Conservation (phyloP, 2,888 invertebrate genomes). For the Rhabditoides inermis region DNA sequence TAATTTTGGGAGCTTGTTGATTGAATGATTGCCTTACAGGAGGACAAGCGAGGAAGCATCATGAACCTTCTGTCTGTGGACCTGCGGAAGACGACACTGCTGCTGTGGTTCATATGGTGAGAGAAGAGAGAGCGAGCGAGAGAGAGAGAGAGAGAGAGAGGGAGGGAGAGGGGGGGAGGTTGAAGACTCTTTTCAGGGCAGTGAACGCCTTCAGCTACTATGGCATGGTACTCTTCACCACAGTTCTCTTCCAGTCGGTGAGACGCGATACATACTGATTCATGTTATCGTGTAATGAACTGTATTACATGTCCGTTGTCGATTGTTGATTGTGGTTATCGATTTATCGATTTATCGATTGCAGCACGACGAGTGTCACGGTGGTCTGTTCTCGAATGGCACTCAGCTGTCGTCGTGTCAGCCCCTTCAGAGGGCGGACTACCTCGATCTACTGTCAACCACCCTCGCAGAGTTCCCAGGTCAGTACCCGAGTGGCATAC, state of each 20-base stretch:
- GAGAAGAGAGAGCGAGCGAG: constrained; percentile 11
- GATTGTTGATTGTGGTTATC: no score
- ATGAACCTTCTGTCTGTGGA: constrained; percentile 64
- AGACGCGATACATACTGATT: no score
- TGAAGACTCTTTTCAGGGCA: constrained; percentile 15
- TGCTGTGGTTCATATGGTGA: constrained; percentile 88
- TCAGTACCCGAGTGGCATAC: constrained; percentile 43
- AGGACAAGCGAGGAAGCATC: constrained; percentile 54
- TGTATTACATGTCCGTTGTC: no score
- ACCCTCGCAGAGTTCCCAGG: constrained; percentile 89
- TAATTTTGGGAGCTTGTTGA: no score
- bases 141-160: not conserved
- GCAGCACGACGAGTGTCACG: constrained; percentile 37
- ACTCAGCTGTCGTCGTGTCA: constrained; percentile 53
- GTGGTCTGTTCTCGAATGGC: constrained; percentile 28
- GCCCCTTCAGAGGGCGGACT: constrained; percentile 72
- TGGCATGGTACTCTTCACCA: constrained; percentile 85
- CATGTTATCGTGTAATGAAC: not conserved
- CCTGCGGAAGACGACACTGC: constrained; percentile 71
- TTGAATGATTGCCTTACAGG: constrained; percentile 16
- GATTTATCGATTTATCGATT: no score
- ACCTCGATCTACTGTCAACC: constrained; percentile 84
- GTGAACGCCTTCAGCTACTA: constrained; percentile 85
- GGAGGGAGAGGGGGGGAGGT: not conserved
- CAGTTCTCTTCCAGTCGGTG: constrained; percentile 77